These are phyloP conservation scores for Crax fasciolata DNA, from an alignment of 2,797 vertebrate species.

Conservation along the genomic window DNA sequence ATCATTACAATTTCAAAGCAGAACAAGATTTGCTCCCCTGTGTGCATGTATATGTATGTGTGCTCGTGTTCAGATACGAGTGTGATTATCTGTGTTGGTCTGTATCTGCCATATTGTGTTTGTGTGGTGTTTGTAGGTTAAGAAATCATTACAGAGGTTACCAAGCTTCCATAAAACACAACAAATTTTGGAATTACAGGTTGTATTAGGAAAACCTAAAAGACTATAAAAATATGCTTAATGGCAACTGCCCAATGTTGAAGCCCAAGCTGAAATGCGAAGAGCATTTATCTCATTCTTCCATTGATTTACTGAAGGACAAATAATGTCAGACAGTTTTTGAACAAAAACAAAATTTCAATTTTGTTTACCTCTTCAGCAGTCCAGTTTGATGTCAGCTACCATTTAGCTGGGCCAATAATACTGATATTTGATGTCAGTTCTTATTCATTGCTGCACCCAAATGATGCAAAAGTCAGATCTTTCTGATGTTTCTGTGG, in stretches of 20 bases:
- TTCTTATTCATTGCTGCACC: conserved; percentile 81
- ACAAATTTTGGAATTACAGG: background rate
- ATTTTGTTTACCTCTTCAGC: conserved; percentile 82
- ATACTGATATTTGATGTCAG: conserved; percentile 84
- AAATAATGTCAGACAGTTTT: conserved; percentile 81
- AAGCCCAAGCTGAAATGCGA: conserved; percentile 42
- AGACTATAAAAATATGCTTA: background rate
- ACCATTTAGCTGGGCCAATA: conserved; percentile 82
- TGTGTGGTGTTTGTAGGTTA: background rate
- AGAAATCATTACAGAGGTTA: background rate
- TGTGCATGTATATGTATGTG: rapidly evolving
- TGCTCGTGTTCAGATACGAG: background rate
- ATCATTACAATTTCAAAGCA: background rate
- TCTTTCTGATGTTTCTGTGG: conserved; percentile 67
- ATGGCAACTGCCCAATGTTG: background rate
- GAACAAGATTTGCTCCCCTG: background rate
- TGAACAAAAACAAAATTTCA: conserved; percentile 74
- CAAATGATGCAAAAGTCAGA: conserved; percentile 77
- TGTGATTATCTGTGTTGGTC: background rate
- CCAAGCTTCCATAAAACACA: background rate
- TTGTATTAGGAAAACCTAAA: background rate
- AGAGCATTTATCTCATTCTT: conserved; percentile 49
- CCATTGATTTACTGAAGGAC: conserved; percentile 78
- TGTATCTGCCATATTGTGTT: background rate
- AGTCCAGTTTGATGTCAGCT: conserved; percentile 78